Evolutionary conservation across 2,113 vertebrate species (phyloP), one percentile per base, ranked within the genome.

Genomic region (Edolisoma coerulescens): DNA sequence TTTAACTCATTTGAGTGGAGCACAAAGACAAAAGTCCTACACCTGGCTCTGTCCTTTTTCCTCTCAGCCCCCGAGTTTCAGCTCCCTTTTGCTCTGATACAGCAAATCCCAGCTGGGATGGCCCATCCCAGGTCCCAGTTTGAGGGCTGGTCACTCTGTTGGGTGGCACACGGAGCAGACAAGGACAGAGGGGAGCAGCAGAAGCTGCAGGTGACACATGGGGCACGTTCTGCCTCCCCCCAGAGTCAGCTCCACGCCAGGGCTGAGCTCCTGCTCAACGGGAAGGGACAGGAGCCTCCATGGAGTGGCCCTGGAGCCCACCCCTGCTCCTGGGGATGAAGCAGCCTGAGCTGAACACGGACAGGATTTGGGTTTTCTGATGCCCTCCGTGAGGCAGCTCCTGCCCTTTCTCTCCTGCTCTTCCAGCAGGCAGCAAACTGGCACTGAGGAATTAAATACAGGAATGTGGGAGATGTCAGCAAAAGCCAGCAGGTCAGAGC

Each of bases 111-210:
- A 49, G 16, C 45, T 32, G 23, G 39, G 13, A 22, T 5, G 12
- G n/a, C 30, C 26, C 22, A 7, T 3, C 57, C 41, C 3, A 16
- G 39, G 7, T 3, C 19, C 15, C 39, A 50, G 18, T 3, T 3
- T 4, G 35, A 70, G 35, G 17, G 7, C 12, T 22, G 2, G 23
- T 10, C 14, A 0, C 59, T 13, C 50, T n/a, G 47, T 41, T 14
- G 12, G 9, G 39, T 28, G 39, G 26, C 37, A 27, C 13, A 5
- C 1, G 6, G 78, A 68, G 17, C 26, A 24, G 44, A 9, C 0
- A 0, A 18, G 4, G 65, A 45, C 39, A 17, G 32, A 14, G 0
- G 13, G 33, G n/a, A 80, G 21, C 2, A 53, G 52, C 12, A 7
- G 33, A 37, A 49, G 67, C n/a, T 42, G 39, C 78, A 71, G 92